These are phyloP conservation scores for Hololepta plana DNA, from an alignment of 2,888 invertebrate species.

Conservation along the genomic window DNA sequence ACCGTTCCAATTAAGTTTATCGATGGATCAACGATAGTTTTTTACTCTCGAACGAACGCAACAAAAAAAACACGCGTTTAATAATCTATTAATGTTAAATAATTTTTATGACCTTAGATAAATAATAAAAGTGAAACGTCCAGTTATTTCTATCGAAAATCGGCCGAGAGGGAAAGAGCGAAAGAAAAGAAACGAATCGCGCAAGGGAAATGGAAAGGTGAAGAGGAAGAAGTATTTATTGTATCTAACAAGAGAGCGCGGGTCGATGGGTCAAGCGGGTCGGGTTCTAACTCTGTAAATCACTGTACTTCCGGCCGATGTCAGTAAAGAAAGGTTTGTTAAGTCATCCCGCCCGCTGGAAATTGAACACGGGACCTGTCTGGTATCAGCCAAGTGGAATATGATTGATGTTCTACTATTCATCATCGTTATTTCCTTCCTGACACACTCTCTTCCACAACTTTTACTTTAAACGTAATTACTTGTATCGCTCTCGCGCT, in stretches of 20 bases:
- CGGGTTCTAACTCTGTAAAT: slow-evolving; percentile 14
- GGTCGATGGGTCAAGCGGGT: slow-evolving; percentile 13
- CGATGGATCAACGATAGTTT: too few species aligned
- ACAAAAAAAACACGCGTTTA: too few species aligned
- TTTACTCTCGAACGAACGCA: too few species aligned
- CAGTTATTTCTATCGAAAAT: too few species aligned
- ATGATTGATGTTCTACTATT: slow-evolving; percentile 28
- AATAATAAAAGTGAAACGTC: too few species aligned
- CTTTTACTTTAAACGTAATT: slow-evolving; percentile 23
- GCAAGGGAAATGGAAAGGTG: too few species aligned
- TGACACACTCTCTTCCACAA: slow-evolving; percentile 23
- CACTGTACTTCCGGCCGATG: slow-evolving; percentile 14
- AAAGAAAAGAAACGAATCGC: too few species aligned
- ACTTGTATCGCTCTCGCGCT: too few species aligned
- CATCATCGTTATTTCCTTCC: slow-evolving; percentile 26
- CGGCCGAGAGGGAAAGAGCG: too few species aligned
- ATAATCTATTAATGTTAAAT: too few species aligned
- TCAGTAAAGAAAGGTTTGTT: slow-evolving; percentile 12
- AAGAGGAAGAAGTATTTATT: slow-evolving; percentile 5
- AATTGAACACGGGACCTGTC: slow-evolving; percentile 13
- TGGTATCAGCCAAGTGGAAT: slow-evolving; percentile 18
- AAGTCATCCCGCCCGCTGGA: slow-evolving; percentile 13
- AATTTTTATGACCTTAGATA: too few species aligned
- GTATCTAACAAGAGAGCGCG: slow-evolving; percentile 6
- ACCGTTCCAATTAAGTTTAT: too few species aligned